A percentile compares a stretch with the other conserved stretches of the same genome.
Evolutionary conservation across 2,797 vertebrate genomes (phyloP).

Genomic region (Phylloscopus collybita): DNA sequence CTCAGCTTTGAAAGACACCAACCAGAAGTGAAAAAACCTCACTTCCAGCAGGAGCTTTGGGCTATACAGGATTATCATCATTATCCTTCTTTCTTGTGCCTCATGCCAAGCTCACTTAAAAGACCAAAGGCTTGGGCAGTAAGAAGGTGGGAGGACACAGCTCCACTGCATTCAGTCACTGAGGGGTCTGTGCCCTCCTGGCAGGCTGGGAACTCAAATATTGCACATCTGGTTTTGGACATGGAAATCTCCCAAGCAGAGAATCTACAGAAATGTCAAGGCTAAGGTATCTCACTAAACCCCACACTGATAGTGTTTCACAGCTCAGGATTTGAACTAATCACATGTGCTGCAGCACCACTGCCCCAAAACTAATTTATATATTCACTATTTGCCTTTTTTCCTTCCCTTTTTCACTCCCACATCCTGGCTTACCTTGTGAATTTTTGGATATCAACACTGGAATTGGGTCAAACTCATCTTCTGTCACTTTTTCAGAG

Average conservation of each 20-base stretch:
- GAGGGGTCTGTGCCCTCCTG: neutral
- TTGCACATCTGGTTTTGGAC: neutral
- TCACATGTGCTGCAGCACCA: neutral
- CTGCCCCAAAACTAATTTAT: neutral
- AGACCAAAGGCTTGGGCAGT: neutral
- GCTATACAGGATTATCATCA: neutral
- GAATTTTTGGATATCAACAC: slow-evolving; percentile 98
- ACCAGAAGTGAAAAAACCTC: neutral
- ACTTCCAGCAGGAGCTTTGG: neutral
- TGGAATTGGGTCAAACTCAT: slow-evolving; percentile 99
- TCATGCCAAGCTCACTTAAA: neutral
- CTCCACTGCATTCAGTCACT: neutral
- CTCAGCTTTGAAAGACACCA: neutral
- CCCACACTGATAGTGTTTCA: neutral
- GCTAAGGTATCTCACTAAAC: neutral
- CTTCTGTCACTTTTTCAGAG: slow-evolving; percentile 90
- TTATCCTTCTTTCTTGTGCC: neutral
- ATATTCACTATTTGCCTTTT: neutral
- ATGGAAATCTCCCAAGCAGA: neutral
- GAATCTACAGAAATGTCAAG: neutral
- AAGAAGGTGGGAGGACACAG: rapidly evolving
- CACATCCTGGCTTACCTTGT: slow-evolving; percentile 91
- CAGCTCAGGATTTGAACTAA: neutral
- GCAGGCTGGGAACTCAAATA: neutral
- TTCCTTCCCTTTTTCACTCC: slow-evolving; percentile 10